Evolutionary conservation across 2,888 invertebrate genomes (phyloP), one percentile per base, ranked within the genome.

Genomic region (Mythimna vitellina): DNA sequence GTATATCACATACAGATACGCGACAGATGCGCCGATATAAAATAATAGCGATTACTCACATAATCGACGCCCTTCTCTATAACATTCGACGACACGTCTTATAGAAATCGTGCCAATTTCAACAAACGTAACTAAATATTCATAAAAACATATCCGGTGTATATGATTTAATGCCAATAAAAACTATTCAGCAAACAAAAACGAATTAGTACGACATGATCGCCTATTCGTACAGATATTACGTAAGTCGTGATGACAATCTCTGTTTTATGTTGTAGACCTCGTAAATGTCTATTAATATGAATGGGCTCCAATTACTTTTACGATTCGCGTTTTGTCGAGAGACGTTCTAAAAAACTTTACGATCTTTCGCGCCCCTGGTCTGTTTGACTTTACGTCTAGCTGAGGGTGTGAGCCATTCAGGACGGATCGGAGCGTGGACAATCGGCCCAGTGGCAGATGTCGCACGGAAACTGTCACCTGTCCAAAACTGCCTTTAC

Each of bases 221-320:
- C 88, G 90, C 85, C 89, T 89, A 88, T 90, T 90, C 89, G 86
- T 90, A 88, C 87, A 85, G 89, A 89, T 89, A 90, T 93, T 94
- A 90, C 92, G 90, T 92, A 93, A 95, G 92, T 86, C 92, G 86
- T 92, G 94, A 94, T 94, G 95, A 95, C 96, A 96, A 96, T 96
- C 96, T 95, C 95, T 91, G 94, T 95, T 96, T 96, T 96, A 96
- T 95, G 93, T 93, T 87, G 86, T 90, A 93, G 92, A 90, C 89
- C 91, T 96, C 95, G 94, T 96, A 96, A 96, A 96, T 91, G 96
- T 96, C 96, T 96, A 96, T 96, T 96, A 96, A 96, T 96, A 96
- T 96, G 96, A 96, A 96, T 96, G 94, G 95, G 92, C 92, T 92
- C 94, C 96, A 96, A 96, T 96, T 96, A 96, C 93, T 94, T 96